Conservation (phyloP, 2,888 invertebrate species). For the Cistogaster globosa region DNA sequence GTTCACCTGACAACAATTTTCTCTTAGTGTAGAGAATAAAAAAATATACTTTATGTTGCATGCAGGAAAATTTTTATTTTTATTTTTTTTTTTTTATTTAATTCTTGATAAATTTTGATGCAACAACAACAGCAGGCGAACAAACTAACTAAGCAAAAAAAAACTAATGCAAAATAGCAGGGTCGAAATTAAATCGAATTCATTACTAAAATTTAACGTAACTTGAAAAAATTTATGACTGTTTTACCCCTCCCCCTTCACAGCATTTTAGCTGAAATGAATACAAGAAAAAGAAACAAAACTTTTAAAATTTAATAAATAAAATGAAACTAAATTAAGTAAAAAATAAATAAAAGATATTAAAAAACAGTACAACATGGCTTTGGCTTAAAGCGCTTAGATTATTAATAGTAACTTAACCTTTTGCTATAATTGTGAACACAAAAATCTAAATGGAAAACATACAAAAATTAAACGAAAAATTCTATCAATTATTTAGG, state of each 20-base stretch:
- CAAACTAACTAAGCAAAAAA: slow-evolving; percentile 16
- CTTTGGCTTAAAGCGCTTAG: slow-evolving; percentile 35
- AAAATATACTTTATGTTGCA: slow-evolving; percentile 39
- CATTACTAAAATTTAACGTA: slow-evolving; percentile 55
- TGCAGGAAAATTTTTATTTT: slow-evolving; percentile 42
- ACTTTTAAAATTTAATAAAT: slow-evolving; percentile 22
- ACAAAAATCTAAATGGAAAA: slow-evolving; percentile 22
- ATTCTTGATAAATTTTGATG: slow-evolving; percentile 41
- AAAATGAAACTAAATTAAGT: slow-evolving; percentile 31
- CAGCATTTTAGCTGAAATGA: slow-evolving; percentile 5
- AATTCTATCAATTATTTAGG: slow-evolving; percentile 63
- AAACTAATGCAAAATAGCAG: not conserved
- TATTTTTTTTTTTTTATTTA: slow-evolving; percentile 15
- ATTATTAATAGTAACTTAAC: slow-evolving; percentile 67
- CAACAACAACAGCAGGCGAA: slow-evolving; percentile 6
- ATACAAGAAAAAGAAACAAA: not conserved
- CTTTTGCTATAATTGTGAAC: slow-evolving; percentile 60
- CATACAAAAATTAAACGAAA: slow-evolving; percentile 20
- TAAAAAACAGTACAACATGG: slow-evolving; percentile 8
- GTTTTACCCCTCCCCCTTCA: slow-evolving; percentile 27
- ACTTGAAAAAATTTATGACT: slow-evolving; percentile 46
- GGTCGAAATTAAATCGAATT: slow-evolving; percentile 63
- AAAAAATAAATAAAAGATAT: not conserved
- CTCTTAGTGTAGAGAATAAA: slow-evolving; percentile 5
- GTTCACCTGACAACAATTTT: not conserved